Evolutionary conservation across 2,113 vertebrate genomes (phyloP).

Genomic region (Hippotragus niger): DNA sequence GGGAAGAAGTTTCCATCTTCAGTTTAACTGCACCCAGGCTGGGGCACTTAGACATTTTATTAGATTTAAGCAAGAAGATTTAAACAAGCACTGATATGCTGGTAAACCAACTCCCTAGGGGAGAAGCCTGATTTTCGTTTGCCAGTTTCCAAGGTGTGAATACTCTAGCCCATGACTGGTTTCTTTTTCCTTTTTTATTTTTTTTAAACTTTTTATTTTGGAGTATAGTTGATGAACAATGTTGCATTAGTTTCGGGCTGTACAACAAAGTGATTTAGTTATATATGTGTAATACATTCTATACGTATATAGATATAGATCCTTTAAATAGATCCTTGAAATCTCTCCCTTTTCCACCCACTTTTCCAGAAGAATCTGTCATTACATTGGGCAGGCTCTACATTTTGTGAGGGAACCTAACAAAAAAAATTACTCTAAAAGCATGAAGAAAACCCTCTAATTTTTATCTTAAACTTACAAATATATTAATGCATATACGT

Average conservation of each 20-base stretch:
- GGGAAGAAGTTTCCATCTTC: neutral
- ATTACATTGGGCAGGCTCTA: neutral
- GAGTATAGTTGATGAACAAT: neutral
- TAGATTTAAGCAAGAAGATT: neutral
- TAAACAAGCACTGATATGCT: neutral
- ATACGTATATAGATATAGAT: neutral
- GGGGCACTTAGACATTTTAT: neutral
- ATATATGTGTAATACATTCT: neutral
- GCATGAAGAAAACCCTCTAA: neutral
- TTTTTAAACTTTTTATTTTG: neutral
- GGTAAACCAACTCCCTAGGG: neutral
- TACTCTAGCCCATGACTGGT: neutral
- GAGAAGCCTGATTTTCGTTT: neutral
- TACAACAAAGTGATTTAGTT: neutral
- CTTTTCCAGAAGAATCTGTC: neutral
- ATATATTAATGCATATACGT: neutral
- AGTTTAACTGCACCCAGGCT: neutral
- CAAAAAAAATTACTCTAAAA: neutral
- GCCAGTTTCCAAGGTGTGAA: neutral
- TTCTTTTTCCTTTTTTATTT: neutral
- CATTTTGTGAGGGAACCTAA: neutral
- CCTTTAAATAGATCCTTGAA: neutral
- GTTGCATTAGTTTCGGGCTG: neutral
- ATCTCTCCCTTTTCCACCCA: neutral
- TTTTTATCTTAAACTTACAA: neutral